Base-by-base conservation (phyloP, 2,797 vertebrate genomes). In the Spea hammondii region DNA sequence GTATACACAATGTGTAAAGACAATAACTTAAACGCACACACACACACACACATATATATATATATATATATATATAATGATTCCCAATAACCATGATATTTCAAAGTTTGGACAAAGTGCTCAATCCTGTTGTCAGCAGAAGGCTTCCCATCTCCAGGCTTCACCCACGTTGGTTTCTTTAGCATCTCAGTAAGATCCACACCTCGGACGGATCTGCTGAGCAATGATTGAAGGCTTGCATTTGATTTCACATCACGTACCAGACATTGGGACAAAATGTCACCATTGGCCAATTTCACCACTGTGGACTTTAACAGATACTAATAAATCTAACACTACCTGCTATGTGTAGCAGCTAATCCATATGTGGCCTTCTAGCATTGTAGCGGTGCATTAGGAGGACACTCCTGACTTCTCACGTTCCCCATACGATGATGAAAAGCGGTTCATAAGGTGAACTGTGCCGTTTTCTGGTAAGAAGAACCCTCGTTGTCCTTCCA, bases 201-300 rank as follows among this genome's bases (percentile, higher is more conserved):
- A 65, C 55, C 14, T 9, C 45, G 12, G 47, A 62, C 51, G 72
- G 51, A 70, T 45, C 8, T 66, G 50, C 14, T 14, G 71, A 11
- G 77, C 57, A 64, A 50, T 72, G 77, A 72, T 72, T 78, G 60
- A 64, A 65, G 53, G 53, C 45, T 53, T 78, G 64, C 50, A 17
- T 48, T 72, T 65, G 1, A 62, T 72, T 49, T 78, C 64, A 72
- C 62, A 62, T 78, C 64, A 72, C 48, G 13, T 62, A 55, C 69
- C 62, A 72, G 77, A 78, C 77, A 72, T 49, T 72, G 62, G 70
- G 62, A 72, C 77, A 72, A 47, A 71, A 49, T 5, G 46, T 44
- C 55, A 32, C 44, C 17, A 57, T 59, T 17, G 49, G 50, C 48
- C 54, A 50, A 67, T 72, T 57, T 78, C 9, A 78, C 46, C 48